Base-by-base conservation (phyloP, 2,888 invertebrate species). In the Hydriomena furcata region DNA sequence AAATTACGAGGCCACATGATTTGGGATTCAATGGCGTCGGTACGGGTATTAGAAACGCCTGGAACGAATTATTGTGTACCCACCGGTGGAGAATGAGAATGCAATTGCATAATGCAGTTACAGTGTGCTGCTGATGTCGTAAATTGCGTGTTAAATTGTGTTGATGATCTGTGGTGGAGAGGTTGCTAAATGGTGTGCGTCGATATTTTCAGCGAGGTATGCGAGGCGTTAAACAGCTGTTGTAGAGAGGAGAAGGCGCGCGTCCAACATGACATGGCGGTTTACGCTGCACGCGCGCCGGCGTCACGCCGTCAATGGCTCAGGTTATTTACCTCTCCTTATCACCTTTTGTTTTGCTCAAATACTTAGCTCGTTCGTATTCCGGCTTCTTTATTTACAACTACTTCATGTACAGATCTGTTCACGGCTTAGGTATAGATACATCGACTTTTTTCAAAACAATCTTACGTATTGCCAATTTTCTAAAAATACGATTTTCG, bases 281-380 rank as follows among this genome's bases (percentile, higher is more conserved):
- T 63, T 64, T 63, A 61, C 68, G 63, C 60, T 52, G 63, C 61
- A 44, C 64, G 53, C 55, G 57, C 49, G 60, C 55, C 66, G 68
- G 68, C 81, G 82, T 80, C 80, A 77, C 79, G 79, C 79, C 83
- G 82, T 81, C 87, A 85, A 85, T 84, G 81, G 83, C 81, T 77
- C 84, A 84, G 88, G 88, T 88, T 89, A 82, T 89, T 89, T 88
- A 88, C 88, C 88, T 84, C 83, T 80, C 61, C 87, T 88, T 89
- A 88, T 88, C 87, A 86, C 87, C 87, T 88, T 86, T 89, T 88
- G 88, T 88, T 88, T 86, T 85, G 85, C 83, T 84, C 79, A 82
- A 84, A 83, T 82, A 83, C 81, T 80, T 75, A 72, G 73, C 75
- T 78, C 73, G 75, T 79, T 71, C 66, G 71, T 71, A 52, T 56